Evolutionary conservation across 2,888 invertebrate species (phyloP).

Genomic region (Perdita meconis): DNA sequence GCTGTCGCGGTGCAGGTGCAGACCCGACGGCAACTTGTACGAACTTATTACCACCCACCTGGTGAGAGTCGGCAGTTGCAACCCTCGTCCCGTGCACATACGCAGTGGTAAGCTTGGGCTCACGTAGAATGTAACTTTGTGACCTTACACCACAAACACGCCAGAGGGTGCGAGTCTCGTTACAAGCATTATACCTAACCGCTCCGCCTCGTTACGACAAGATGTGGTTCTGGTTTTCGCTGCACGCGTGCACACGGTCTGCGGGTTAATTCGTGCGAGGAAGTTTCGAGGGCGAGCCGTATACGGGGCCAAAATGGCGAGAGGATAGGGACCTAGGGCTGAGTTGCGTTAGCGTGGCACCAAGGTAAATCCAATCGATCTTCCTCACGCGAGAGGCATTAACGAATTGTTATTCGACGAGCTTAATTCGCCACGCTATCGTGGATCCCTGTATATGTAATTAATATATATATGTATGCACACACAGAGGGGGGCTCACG

Average conservation of each 20-base stretch:
- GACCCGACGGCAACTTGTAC: constrained; percentile 67
- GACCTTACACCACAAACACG: constrained; percentile 82
- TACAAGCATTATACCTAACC: constrained; percentile 81
- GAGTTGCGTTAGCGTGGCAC: constrained; percentile 66
- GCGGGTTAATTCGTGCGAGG: constrained; percentile 76
- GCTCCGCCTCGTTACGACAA: constrained; percentile 80
- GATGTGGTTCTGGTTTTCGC: constrained; percentile 80
- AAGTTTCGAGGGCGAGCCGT: constrained; percentile 70
- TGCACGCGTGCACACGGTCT: constrained; percentile 74
- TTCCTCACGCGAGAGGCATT: constrained; percentile 72
- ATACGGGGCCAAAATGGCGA: constrained; percentile 54
- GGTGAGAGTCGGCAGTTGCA: constrained; percentile 66
- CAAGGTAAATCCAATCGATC: constrained; percentile 72
- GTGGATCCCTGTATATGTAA: constrained; percentile 37
- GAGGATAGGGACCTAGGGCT: constrained; percentile 34
- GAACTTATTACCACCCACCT: constrained; percentile 75
- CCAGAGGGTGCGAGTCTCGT: constrained; percentile 78
- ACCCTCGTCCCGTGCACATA: constrained; percentile 63
- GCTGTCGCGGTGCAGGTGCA: constrained; percentile 60
- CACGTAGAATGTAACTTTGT: constrained; percentile 78
- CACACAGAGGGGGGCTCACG: neutral
- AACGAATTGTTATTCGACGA: constrained; percentile 67
- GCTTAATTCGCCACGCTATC: constrained; percentile 63
- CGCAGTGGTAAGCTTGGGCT: constrained; percentile 69
- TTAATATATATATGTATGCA: constrained; percentile 39